Evolutionary conservation across 2,888 invertebrate species (phyloP), one percentile per base, ranked within the genome.

Genomic region (Amphipyra berbera): DNA sequence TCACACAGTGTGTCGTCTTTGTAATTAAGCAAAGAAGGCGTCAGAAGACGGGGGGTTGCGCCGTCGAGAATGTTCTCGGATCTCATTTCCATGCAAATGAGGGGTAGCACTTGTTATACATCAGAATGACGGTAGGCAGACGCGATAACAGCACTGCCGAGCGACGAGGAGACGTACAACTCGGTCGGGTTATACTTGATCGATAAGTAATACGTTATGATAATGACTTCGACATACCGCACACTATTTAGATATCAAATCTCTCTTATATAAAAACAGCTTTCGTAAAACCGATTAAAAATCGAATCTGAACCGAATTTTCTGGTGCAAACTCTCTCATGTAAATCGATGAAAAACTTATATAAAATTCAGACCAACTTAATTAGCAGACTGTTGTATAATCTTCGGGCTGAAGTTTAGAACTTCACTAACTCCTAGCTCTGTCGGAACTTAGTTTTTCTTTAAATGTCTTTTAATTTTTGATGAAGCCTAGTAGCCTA

Each of bases 71-170:
- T 91, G 92, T 91, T 91, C 93, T 83, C 84, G 83, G 88, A 90
- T 89, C 93, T 94, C 92, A 93, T 94, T 93, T 94, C 91, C 93
- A 94, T 94, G 94, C 90, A 94, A 94, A 94, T 94, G 92, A 93
- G 91, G n/a, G 86, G 85, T 85, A 87, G 88, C 82, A 88, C 86
- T 88, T 87, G 87, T 88, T 88, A 90, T 88, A 88, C 87, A 85
- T 84, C 82, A 75, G 82, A n/a, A 77, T 77, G 81, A 76, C 72
- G 79, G 79, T 82, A 85, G 87, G 84, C 84, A 80, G 82, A 78
- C 79, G 76, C 81, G 78, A 81, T 82, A 81, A 81, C 79, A 77
- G 79, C 73, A 56, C 61, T 45, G 59, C 69, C 56, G 55, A 53
- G 68, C 65, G 66, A 63, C 68, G 59, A 72, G 61, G 57, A 68